Evolutionary conservation across 1,140 invertebrate species (phyloP), one percentile per base, ranked within the genome.

Genomic region (Scaptomyza graminum): DNA sequence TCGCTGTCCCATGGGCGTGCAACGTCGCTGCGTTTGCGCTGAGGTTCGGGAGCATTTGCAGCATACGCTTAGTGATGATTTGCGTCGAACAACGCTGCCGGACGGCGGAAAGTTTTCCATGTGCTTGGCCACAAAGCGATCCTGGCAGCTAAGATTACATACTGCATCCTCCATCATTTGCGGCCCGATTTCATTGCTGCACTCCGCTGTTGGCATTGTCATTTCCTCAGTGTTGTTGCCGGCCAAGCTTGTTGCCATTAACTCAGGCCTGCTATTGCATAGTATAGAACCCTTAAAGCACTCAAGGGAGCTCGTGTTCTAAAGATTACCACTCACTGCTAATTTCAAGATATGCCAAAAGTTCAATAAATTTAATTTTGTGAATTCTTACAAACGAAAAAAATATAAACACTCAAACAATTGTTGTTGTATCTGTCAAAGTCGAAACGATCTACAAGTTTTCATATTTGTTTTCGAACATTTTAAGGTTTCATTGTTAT

Each of bases 31-130:
- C 0, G 11, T 9, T 28, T 28, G 28, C 28, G 28, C 28, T 28
- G 28, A 28, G 28, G 28, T 28, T 8, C 31, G 3, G 0, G 34
- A 9, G 0, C 11, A 31, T 16, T 15, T 43, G 3, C n/a, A 13
- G 15, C 64, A 59, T 1, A 59, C 6, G 46, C 55, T 51, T 8
- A 13, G 12, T 6, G 64, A 16, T 8, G 46, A 59, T 5, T 51
- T 49, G 13, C 41, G 12, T 3, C 39, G 2, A 0, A 28, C 16
- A 37, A 11, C 12, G 8, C 0, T 22, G 25, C 7, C 31, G 0
- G 12, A 49, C 25, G 79, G 79, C 6, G 79, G 77, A 13, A 51
- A 85, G n/a, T 60, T 75, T 9, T 47, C 6, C 46, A 81, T 46
- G n/a, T 25, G 54, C 12, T 50, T 57, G 7, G 12, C 18, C 44